Evolutionary conservation across 2,888 invertebrate species (phyloP).

Genomic region (Cetonia aurata): DNA sequence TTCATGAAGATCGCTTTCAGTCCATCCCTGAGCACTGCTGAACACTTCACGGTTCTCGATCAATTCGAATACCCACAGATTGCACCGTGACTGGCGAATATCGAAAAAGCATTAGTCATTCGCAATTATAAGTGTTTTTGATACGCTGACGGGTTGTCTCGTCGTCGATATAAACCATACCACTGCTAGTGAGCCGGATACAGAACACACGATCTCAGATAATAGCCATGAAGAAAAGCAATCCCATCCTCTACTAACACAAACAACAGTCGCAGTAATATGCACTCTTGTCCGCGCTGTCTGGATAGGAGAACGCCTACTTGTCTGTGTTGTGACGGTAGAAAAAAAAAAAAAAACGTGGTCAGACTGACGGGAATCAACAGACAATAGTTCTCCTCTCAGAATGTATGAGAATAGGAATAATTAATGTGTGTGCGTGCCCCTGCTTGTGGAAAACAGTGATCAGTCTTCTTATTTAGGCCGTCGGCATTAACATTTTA

Average conservation of each 20-base stretch:
- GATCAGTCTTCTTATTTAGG: slow-evolving; percentile 29
- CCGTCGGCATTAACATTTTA: slow-evolving; percentile 24
- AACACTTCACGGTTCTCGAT: not conserved
- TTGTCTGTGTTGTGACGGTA: slow-evolving; percentile 11
- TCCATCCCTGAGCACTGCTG: slow-evolving; percentile 1
- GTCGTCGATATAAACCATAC: slow-evolving; percentile 22
- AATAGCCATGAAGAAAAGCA: slow-evolving; percentile 6
- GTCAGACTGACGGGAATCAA: slow-evolving; percentile 16
- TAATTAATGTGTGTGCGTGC: slow-evolving; percentile 31
- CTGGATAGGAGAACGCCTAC: slow-evolving; percentile 20
- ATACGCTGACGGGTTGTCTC: slow-evolving; percentile 24
- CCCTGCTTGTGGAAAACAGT: slow-evolving; percentile 22
- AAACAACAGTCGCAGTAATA: slow-evolving; percentile 23
- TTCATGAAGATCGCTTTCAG: not conserved
- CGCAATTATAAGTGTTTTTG: slow-evolving; percentile 37
- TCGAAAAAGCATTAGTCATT: slow-evolving; percentile 40
- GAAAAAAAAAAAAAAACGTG: not conserved
- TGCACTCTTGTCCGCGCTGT: slow-evolving; percentile 1
- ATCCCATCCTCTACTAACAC: slow-evolving; percentile 11
- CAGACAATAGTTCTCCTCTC: slow-evolving; percentile 22
- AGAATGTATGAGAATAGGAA: slow-evolving; percentile 26
- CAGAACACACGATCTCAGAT: not conserved
- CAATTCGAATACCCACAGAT: slow-evolving; percentile 11
- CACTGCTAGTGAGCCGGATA: not conserved
- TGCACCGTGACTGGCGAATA: slow-evolving; percentile 25